Percentiles rank a stretch among this genome's conserved stretches.
Conservation (phyloP, 2,797 vertebrate species). For the Enteromius trimaculatus region DNA sequence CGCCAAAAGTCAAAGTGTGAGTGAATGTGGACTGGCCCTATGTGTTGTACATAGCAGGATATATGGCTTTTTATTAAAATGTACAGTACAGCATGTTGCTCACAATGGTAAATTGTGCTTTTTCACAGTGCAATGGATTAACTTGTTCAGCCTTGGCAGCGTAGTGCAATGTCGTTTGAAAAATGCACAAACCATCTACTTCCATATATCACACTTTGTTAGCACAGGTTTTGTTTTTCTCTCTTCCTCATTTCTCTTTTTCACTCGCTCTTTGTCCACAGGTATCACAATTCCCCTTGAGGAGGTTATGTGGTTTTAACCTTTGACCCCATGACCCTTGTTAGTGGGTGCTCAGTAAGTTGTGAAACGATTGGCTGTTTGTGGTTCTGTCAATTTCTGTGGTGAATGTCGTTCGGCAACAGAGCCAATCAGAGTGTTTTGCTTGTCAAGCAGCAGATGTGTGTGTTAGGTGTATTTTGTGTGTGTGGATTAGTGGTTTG, state of each 20-base stretch:
- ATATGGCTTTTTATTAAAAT: background rate
- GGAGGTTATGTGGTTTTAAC: slow-evolving; percentile 81
- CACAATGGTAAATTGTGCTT: background rate
- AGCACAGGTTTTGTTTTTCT: background rate
- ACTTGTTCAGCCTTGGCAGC: slow-evolving; percentile 14
- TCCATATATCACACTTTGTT: slow-evolving; percentile 16
- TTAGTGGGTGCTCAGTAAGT: slow-evolving; percentile 69
- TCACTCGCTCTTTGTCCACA: slow-evolving; percentile 42
- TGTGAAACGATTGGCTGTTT: slow-evolving; percentile 71
- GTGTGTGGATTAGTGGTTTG: slow-evolving; percentile 57
- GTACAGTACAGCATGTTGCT: background rate
- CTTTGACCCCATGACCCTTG: slow-evolving; percentile 72
- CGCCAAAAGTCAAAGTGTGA: slow-evolving; percentile 6
- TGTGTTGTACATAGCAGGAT: background rate
- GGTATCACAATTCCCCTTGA: slow-evolving; percentile 77
- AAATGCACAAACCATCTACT: slow-evolving; percentile 14
- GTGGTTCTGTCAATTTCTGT: slow-evolving; percentile 46
- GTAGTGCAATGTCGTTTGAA: slow-evolving; percentile 4
- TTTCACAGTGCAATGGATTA: slow-evolving; percentile 8
- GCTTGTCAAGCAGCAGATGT: slow-evolving; percentile 9
- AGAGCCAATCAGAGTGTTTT: slow-evolving; percentile 40
- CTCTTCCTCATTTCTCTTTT: slow-evolving; percentile 28
- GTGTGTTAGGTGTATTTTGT: slow-evolving; percentile 40
- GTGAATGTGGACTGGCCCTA: background rate
- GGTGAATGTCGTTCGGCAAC: background rate